Base-by-base conservation (phyloP, 2,888 invertebrate species). In the Troides helena region DNA sequence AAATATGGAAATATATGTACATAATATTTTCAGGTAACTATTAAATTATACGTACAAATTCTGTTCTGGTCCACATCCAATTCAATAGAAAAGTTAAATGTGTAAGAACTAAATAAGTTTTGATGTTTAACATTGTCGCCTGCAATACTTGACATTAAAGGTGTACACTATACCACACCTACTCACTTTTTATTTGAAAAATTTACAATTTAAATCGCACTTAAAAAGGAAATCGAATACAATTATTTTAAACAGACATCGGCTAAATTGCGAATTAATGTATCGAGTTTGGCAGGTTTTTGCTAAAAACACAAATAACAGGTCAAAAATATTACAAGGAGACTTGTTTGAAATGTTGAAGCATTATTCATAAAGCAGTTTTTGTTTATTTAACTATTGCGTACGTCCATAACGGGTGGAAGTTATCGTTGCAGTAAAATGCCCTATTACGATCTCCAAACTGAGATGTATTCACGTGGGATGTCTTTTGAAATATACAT, bases 401-500 rank as follows among this genome's bases (percentile, higher is more conserved):
- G 36, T 56, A 21, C 21, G 53, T 43, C 43, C 17, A 56, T 63
- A 62, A 58, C 30, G 30, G 59, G 57, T 36, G 17, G 59, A n/a
- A 25, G 57, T 59, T n/a, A 64, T 64, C 63, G 53, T 58, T 59
- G 50, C 14, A 12, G 56, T 14, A 23, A 39, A 69, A 69, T 39
- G 36, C 53, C 39, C 50, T 21, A 53, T 65, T 58, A 58, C 62
- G 46, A 66, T 66, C 53, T 43, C 69, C 63, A 65, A 62, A 59
- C 68, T 60, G 70, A 64, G 58, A 46, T 62, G 66, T 64, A 62
- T 43, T 62, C 46, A 69, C 73, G 71, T 73, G 68, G 71, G 72
- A 62, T 65, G 72, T 67, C 63, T 58, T 68, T 70, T 75, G 74
- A 73, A 71, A 72, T 72, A 72, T 73, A 71, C 74, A 71, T 72